Percentiles rank a stretch among this genome's conserved stretches.
These are phyloP conservation scores for Oriolus oriolus DNA, from an alignment of 2,113 vertebrate species.

Conservation along the genomic window DNA sequence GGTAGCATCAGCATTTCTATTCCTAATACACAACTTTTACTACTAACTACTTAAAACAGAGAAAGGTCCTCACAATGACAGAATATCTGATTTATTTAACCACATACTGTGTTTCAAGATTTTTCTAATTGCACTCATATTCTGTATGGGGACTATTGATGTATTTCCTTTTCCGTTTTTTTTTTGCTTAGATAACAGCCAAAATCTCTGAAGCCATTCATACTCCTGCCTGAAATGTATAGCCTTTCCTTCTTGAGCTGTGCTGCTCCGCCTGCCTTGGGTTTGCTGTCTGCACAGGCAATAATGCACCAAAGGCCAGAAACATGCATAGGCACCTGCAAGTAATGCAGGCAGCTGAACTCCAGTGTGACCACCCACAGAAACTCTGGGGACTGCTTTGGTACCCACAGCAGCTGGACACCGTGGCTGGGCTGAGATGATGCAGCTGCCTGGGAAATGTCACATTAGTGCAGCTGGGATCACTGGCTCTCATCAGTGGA, in stretches of 20 bases:
- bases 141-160: not conserved
- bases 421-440: fast-evolving
- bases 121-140: not conserved
- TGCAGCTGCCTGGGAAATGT: not conserved
- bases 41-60: not conserved
- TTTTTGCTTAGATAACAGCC: not conserved
- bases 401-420: not conserved
- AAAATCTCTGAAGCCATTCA: not conserved
- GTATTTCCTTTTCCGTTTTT: not conserved
- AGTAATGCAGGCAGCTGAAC: too few species aligned
- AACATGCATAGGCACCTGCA: fast-evolving
- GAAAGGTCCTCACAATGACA: not conserved
- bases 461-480: not conserved
- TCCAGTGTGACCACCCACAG: not conserved
- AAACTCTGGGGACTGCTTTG: not conserved
- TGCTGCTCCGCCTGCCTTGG: not conserved
- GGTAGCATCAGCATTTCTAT: not conserved
- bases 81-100: not conserved
- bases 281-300: not conserved
- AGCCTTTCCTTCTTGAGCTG: not conserved
- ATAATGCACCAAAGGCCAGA: not conserved
- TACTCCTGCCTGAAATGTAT: not conserved
- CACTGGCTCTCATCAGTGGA: not conserved
- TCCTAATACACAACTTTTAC: not conserved
- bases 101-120: not conserved